phyloP scores from a whole-genome alignment of 23 tunicate genomes.

The Ascidia mentula region DNA sequence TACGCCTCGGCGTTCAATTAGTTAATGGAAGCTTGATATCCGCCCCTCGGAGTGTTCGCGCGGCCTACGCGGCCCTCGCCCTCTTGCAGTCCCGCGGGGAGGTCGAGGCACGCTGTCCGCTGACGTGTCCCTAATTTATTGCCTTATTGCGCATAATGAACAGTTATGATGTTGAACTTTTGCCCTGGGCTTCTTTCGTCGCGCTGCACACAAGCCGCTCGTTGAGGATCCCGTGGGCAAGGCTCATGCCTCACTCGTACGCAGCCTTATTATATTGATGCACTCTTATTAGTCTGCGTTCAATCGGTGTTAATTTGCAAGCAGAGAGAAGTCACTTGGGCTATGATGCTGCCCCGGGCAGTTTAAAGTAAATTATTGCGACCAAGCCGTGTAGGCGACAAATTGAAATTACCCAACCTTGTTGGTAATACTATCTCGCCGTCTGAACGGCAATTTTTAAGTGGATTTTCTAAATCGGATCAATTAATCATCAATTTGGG shows the following conservation, averaged over 20 bases:
- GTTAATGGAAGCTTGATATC: constrained; percentile 3
- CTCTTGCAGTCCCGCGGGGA: constrained; percentile 12
- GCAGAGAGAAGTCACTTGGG: background rate
- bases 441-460: background rate
- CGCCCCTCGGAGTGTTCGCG: background rate
- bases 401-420: background rate
- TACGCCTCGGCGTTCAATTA: background rate
- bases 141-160: constrained; percentile 31
- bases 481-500: background rate
- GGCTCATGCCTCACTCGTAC: background rate
- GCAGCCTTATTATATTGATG: background rate
- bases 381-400: background rate
- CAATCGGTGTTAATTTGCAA: background rate
- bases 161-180: constrained; percentile 21
- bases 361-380: background rate
- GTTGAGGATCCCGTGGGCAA: background rate
- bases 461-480: background rate
- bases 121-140: constrained; percentile 34
- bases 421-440: background rate
- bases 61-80: background rate
- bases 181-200: background rate
- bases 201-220: constrained; percentile 11
- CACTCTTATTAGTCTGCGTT: background rate
- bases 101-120: background rate
- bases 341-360: background rate